Percentiles rank a stretch among this genome's conserved stretches.
Evolutionary conservation across 2,797 vertebrate genomes (phyloP).

Genomic region (Clamator glandarius): DNA sequence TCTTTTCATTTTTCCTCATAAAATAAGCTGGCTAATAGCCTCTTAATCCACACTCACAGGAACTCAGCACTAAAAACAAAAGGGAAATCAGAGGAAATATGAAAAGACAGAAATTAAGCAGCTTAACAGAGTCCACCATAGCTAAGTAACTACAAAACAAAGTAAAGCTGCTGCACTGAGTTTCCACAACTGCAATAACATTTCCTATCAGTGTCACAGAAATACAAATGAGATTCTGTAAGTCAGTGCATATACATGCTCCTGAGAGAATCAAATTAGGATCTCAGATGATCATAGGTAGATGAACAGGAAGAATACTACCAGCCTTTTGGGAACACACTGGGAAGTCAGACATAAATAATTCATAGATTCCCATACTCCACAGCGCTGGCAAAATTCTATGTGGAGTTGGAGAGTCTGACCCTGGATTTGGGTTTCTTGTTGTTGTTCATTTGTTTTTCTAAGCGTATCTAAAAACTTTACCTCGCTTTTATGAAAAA

Average conservation of each 20-base stretch:
- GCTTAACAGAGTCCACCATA: background rate
- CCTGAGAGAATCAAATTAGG: constrained; percentile 43
- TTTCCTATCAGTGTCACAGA: background rate
- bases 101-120: background rate
- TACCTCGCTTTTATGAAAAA: background rate
- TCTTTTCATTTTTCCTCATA: background rate
- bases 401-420: background rate
- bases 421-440: too few species aligned
- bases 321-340: constrained; percentile 34
- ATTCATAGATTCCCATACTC: background rate
- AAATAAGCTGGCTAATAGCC: background rate
- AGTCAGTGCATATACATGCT: background rate
- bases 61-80: background rate
- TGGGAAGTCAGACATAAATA: constrained; percentile 24
- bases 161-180: background rate
- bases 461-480: background rate
- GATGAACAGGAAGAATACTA: constrained; percentile 27
- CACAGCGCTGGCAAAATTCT: background rate
- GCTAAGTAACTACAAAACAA: background rate
- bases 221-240: constrained; percentile 17
- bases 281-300: background rate
- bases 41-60: background rate
- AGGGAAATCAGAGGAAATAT: background rate
- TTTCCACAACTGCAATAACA: background rate
- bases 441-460: background rate